phyloP scores from a whole-genome alignment of 2,113 vertebrate species.

The Anolis carolinensis region DNA sequence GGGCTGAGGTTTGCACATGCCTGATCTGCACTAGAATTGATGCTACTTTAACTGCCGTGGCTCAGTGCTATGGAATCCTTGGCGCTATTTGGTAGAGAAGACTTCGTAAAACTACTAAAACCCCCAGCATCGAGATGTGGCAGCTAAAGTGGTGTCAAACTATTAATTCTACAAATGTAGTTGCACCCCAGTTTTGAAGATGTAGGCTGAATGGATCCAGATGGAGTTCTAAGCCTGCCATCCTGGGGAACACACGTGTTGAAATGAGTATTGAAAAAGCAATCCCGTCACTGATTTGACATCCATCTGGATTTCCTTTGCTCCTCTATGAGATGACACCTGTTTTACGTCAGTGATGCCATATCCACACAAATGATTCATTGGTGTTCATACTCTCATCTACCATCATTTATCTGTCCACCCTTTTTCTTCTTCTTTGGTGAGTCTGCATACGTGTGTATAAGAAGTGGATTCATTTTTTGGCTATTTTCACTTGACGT shows the following conservation, averaged over 20 bases:
- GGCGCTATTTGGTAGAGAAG: too few species aligned
- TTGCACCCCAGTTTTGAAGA: not conserved
- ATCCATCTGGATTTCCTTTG: not conserved
- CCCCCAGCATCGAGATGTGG: too few species aligned
- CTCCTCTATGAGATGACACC: not conserved
- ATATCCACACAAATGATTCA: not conserved
- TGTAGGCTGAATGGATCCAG: not conserved
- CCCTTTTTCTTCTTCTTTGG: not conserved
- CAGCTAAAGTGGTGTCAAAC: too few species aligned
- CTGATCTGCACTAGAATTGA: too few species aligned
- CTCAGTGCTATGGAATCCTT: too few species aligned
- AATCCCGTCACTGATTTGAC: not conserved
- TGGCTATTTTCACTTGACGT: not conserved
- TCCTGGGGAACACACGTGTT: not conserved
- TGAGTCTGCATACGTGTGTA: not conserved
- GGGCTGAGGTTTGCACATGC: too few species aligned
- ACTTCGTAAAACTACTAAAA: too few species aligned
- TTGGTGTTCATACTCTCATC: not conserved
- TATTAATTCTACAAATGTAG: too few species aligned
- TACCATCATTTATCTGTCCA: not conserved
- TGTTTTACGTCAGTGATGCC: not conserved
- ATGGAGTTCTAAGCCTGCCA: not conserved
- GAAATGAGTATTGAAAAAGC: not conserved
- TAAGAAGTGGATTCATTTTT: not conserved
- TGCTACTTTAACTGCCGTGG: too few species aligned